phyloP scores from a whole-genome alignment of 2,888 invertebrate species.

The Pseudococcus longispinus region DNA sequence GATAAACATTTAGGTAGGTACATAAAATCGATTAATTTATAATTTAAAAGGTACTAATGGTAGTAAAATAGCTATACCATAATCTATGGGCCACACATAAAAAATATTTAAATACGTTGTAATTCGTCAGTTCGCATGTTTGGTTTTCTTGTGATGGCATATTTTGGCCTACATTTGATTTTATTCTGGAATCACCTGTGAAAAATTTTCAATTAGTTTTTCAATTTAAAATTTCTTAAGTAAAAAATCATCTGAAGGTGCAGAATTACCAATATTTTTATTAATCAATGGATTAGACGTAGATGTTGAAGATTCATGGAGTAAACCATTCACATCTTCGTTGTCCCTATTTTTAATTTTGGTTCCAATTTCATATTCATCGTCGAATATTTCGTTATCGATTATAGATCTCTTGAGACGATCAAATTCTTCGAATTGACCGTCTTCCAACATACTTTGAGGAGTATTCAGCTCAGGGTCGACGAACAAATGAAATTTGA shows the following conservation, averaged over 20 bases:
- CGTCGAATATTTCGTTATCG: constrained; percentile 35
- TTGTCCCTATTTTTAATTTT: not conserved
- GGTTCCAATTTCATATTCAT: not conserved
- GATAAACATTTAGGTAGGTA: not conserved
- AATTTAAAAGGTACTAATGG: not conserved
- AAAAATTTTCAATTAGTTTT: not conserved
- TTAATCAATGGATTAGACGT: not conserved
- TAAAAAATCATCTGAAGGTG: not conserved
- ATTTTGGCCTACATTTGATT: not conserved
- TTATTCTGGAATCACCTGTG: not conserved
- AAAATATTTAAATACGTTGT: not conserved
- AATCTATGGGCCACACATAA: not conserved
- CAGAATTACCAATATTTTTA: not conserved
- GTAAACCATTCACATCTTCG: not conserved
- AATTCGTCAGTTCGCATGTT: not conserved
- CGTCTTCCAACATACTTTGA: not conserved
- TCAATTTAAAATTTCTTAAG: not conserved
- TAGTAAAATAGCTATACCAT: not conserved
- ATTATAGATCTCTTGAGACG: not conserved
- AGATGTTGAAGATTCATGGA: not conserved
- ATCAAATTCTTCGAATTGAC: not conserved
- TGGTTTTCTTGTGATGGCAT: not conserved
- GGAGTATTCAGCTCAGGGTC: not conserved
- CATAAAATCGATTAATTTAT: not conserved
- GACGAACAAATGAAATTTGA: not conserved